Evolutionary conservation across 2,888 invertebrate species (phyloP).

Genomic region (Lasius platythorax): DNA sequence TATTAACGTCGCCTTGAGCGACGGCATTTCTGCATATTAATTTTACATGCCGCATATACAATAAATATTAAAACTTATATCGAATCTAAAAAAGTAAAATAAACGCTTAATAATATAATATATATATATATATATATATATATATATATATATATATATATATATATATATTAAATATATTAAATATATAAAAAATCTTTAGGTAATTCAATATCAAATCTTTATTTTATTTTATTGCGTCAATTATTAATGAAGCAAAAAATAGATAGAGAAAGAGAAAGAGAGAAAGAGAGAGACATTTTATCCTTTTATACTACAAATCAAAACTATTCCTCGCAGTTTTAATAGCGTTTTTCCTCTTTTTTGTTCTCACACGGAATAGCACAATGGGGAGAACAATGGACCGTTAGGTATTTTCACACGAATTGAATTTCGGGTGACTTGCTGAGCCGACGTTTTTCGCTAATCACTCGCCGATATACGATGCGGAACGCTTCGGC

Average conservation of each 20-base stretch:
- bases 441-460: conserved; percentile 52
- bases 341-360: conserved; percentile 4
- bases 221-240: neutral
- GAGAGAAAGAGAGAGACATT: neutral
- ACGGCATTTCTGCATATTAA: conserved; percentile 60
- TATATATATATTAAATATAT: neutral
- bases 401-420: conserved; percentile 50
- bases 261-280: neutral
- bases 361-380: neutral
- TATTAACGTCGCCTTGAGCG: conserved; percentile 37
- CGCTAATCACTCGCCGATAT: conserved; percentile 64
- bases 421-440: conserved; percentile 53
- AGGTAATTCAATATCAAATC: neutral
- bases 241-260: neutral
- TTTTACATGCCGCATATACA: conserved; percentile 5
- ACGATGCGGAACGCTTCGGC: conserved; percentile 50
- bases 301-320: neutral
- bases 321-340: neutral
- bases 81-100: neutral
- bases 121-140: neutral
- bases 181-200: neutral
- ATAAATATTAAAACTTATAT: neutral
- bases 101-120: neutral
- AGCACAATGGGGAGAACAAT: conserved; percentile 42
- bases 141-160: neutral